Base-by-base conservation (phyloP, 37 sponge, comb jelly and placozoan genomes). In the Beroe ovata region DNA sequence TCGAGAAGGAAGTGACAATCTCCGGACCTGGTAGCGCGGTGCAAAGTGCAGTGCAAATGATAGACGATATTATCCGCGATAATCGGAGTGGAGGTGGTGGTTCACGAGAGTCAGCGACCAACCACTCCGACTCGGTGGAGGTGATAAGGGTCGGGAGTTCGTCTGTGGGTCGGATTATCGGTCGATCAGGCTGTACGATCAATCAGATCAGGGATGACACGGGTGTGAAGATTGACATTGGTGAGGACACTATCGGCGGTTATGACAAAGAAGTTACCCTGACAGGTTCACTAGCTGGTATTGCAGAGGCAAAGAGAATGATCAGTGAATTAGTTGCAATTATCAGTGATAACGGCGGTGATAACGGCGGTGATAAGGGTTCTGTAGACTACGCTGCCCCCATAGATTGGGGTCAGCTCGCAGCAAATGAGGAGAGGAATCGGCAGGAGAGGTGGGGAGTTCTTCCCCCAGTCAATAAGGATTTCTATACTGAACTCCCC, bases 341-440 rank as follows among this genome's bases (percentile, higher is more conserved):
- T 3, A 2, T 77, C 0, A 25, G 29, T 25, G 21, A 62, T 20
- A n/a, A n/a, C n/a, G 71, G 29, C 38, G 38, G 35, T 71, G 84
- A 42, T 22, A 26, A 42, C 1, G 29, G 29, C 22, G 28, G 54
- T 21, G 25, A 16, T 0, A 19, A 4, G 22, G 84, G 54, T 25
- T 8, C 26, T 39, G 38, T 77, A 14, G 84, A 77, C 3, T 39
- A 77, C 41, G 8, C 0, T 40, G 47, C n/a, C 16, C 26, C 54
- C n/a, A 77, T 77, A 25, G 84, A 77, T 54, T 77, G 84, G 84
- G 84, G 84, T 8, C 84, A 42, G 84, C 16, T 77, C 1, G 84
- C 84, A 28, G 84, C 42, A 1, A 39, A 42, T 35, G 54, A 77
- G 28, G 25, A 6, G 14, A 21, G 11, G 84, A 42, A 42, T 25